Conservation (phyloP, 2,797 vertebrate species). For the Sternotherus odoratus region DNA sequence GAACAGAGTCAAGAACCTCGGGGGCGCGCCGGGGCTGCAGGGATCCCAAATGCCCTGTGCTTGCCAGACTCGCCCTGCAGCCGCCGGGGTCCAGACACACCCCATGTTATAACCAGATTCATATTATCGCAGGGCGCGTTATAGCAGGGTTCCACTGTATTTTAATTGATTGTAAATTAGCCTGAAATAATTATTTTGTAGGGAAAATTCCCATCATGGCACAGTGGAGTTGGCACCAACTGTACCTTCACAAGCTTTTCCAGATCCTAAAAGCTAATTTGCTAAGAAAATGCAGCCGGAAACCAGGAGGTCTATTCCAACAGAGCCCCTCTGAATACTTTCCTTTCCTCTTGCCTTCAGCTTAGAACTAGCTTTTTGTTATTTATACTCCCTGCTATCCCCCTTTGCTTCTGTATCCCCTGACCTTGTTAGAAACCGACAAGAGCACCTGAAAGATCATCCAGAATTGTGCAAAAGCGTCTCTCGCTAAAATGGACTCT, state of each 20-base stretch:
- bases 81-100: too few species aligned
- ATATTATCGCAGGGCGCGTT: too few species aligned
- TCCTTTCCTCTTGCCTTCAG: background rate
- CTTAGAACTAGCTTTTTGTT: background rate
- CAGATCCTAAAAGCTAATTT: slow-evolving; percentile 27
- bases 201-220: background rate
- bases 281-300: background rate
- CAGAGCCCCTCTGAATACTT: background rate
- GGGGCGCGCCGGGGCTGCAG: too few species aligned
- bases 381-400: background rate
- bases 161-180: background rate
- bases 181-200: background rate
- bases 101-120: too few species aligned
- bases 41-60: too few species aligned
- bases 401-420: background rate
- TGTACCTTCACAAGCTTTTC: background rate
- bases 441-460: background rate
- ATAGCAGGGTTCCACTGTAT: too few species aligned
- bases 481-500: background rate
- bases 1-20: too few species aligned
- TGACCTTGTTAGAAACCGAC: background rate
- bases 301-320: background rate
- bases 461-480: background rate
- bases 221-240: background rate
- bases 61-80: too few species aligned